Evolutionary conservation across 1,140 invertebrate genomes (phyloP).

Genomic region (Phymorhynchus buccinoides): DNA sequence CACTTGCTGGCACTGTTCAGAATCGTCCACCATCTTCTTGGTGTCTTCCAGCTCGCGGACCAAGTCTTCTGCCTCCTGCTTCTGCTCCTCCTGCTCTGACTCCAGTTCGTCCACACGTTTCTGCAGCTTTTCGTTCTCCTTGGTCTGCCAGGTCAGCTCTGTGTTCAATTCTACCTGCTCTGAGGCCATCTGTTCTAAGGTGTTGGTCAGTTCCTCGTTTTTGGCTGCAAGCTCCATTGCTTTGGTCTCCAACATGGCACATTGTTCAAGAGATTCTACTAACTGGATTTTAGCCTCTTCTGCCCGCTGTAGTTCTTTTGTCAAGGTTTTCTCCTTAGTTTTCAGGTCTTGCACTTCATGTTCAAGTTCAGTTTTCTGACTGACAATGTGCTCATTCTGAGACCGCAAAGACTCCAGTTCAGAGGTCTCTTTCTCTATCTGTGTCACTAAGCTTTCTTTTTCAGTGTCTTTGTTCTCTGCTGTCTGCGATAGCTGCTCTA

Average conservation of each 20-base stretch:
- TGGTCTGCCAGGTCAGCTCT: conserved; percentile 36
- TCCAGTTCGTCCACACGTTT: conserved; percentile 33
- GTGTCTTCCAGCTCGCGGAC: conserved; percentile 36
- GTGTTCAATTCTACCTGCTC: conserved; percentile 7
- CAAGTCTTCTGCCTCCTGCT: conserved; percentile 40
- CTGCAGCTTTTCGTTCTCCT: conserved; percentile 20
- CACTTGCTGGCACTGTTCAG: conserved; percentile 22
- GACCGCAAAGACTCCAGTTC: conserved; percentile 6
- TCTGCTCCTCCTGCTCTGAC: conserved; percentile 40
- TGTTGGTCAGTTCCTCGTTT: neutral
- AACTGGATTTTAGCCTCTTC: conserved; percentile 4
- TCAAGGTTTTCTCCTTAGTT: neutral
- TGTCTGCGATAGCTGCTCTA: neutral
- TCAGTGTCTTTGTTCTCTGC: neutral
- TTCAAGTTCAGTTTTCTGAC: neutral
- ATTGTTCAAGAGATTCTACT: conserved; percentile 18
- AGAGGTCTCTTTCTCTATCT: neutral
- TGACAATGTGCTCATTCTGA: neutral
- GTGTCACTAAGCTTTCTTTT: neutral
- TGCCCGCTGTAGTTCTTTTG: neutral
- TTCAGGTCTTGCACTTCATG: neutral
- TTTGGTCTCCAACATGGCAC: conserved; percentile 8
- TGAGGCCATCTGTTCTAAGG: neutral
- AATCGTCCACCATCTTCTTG: conserved; percentile 27
- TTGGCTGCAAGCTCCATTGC: neutral